Percentiles rank a stretch among this genome's conserved stretches.
These are phyloP conservation scores for Aramus guarauna DNA, from an alignment of 2,113 vertebrate species.

Conservation along the genomic window DNA sequence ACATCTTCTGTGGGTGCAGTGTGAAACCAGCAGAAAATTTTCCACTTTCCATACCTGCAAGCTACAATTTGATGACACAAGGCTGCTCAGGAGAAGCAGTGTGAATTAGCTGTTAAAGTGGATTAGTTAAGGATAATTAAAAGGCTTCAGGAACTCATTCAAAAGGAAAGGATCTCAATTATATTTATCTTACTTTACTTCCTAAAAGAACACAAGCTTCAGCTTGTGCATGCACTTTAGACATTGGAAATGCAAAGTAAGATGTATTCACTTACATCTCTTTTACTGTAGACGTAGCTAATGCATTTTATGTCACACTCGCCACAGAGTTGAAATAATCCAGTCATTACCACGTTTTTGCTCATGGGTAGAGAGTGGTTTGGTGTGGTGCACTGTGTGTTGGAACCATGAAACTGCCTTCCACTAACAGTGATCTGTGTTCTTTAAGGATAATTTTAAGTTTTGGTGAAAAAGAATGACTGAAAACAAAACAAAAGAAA, in stretches of 20 bases:
- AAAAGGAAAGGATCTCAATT: background rate
- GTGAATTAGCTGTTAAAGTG: background rate
- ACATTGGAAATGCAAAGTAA: background rate
- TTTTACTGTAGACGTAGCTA: background rate
- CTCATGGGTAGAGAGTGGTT: background rate
- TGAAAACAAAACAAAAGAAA: background rate
- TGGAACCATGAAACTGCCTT: background rate
- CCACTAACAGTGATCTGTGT: background rate
- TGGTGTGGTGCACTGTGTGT: background rate
- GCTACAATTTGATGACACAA: background rate
- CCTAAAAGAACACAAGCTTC: background rate
- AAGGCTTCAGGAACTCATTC: background rate
- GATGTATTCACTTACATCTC: background rate
- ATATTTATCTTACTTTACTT: background rate
- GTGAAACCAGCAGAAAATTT: background rate
- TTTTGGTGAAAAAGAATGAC: background rate
- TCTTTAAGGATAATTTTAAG: background rate
- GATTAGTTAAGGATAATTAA: background rate
- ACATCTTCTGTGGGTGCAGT: background rate
- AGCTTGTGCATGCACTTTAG: background rate
- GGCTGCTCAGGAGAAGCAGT: background rate
- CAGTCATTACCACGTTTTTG: background rate
- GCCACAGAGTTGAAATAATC: background rate
- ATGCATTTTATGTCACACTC: background rate
- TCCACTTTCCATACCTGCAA: background rate